Percentiles rank a stretch among this genome's conserved stretches.
phyloP scores from a whole-genome alignment of 1,140 invertebrate species.

The Achatina immaculata region DNA sequence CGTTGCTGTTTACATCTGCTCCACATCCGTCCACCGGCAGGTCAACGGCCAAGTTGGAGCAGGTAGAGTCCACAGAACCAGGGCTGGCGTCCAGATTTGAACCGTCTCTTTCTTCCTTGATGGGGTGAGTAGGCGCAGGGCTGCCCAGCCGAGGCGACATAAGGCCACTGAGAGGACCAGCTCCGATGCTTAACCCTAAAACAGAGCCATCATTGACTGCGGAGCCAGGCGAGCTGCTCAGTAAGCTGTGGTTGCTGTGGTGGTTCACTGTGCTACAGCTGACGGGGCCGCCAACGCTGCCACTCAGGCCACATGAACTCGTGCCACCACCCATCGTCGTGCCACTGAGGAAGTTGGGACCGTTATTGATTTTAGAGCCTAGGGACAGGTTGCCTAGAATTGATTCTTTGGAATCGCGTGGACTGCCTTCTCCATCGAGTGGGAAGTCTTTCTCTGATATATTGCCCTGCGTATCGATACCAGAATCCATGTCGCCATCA shows the following conservation, averaged over 20 bases:
- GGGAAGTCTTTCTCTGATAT: conserved; percentile 61
- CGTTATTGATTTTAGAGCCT: conserved; percentile 47
- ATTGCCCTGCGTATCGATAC: conserved; percentile 56
- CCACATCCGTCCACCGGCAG: conserved; percentile 37
- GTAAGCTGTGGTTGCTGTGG: background rate
- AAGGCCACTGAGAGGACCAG: conserved; percentile 15
- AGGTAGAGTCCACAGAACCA: conserved; percentile 43
- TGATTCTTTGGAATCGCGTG: conserved; percentile 55
- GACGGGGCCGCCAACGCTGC: background rate
- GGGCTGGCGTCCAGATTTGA: conserved; percentile 44
- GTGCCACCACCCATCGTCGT: conserved; percentile 21
- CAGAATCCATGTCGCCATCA: conserved; percentile 61
- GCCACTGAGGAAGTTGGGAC: conserved; percentile 1
- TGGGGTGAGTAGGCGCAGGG: conserved; percentile 38
- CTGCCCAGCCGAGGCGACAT: conserved; percentile 48
- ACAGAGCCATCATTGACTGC: background rate
- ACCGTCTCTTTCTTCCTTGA: conserved; percentile 53
- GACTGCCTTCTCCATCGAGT: conserved; percentile 55
- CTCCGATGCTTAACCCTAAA: conserved; percentile 13
- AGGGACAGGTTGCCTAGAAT: conserved; percentile 52
- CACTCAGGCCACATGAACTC: background rate
- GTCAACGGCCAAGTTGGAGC: conserved; percentile 30
- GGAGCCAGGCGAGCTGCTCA: background rate
- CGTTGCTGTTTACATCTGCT: conserved; percentile 32
- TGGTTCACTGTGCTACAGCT: background rate